Evolutionary conservation across 2,797 vertebrate genomes (phyloP), one percentile per base, ranked within the genome.

Genomic region (Microcaecilia unicolor): DNA sequence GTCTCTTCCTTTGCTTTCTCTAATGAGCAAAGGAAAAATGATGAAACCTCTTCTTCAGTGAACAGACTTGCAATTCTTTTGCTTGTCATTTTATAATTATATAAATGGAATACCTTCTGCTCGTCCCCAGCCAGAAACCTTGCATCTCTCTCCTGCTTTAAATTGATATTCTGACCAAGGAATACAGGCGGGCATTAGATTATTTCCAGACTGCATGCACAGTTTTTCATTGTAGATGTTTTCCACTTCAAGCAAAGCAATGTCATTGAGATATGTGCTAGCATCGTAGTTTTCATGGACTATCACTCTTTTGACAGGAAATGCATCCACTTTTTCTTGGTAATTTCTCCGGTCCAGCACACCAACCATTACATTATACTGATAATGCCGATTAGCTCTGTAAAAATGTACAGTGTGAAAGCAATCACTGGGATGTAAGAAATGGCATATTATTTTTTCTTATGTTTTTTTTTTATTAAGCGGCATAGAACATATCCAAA

Each of bases 91-190:
- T 7, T 12, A 15, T 6, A 25, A 24, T 10, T 13, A 25, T 13
- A 25, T 15, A 7, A 23, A 23, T 4, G 8, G 25, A 25, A 25
- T 74, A 93, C 93, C 84, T 79, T 55, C 64, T 3, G 78, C 80
- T 8, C 85, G 68, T 4, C 94, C 94, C 89, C 89, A 96, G 19
- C 94, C 94, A 4, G 93, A 95, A 68, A 98, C 53, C 51, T 78
- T 80, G 67, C 94, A 98, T 42, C 15, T 80, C 31, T 91, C 65
- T 3, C 83, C 74, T 8, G 76, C 16, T 5, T 48, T 69, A 44
- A 98, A 97, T 38, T 89, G 84, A 1, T 86, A 54, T 0, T 59
- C 22, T 24, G 90, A 84, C 92, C 92, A 97, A 23, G 94, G 92
- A 0, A 97, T 22, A 3, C 94, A 98, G 34, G 88, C 82, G 7